These are phyloP conservation scores for Troides aeacus DNA, from an alignment of 2,888 invertebrate genomes.

Conservation along the genomic window DNA sequence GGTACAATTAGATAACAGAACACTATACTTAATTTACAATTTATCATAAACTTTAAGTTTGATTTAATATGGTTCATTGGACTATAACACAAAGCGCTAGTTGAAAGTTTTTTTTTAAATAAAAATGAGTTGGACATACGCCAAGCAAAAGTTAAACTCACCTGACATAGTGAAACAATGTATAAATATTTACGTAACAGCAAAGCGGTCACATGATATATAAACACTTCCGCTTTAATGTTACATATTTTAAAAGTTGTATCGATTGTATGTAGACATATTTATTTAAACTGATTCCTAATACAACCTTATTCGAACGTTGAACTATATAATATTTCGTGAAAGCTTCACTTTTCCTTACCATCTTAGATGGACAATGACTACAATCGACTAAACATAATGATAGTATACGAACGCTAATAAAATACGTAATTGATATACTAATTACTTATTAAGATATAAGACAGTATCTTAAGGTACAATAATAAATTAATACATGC, in stretches of 20 bases:
- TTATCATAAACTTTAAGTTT: constrained; percentile 19
- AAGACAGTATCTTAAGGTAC: too few relatives aligned
- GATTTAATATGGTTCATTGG: constrained; percentile 30
- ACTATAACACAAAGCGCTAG: constrained; percentile 41
- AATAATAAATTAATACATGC: too few relatives aligned
- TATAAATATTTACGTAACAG: constrained; percentile 37
- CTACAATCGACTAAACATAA: too few relatives aligned
- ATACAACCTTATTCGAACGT: background rate
- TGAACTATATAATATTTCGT: background rate
- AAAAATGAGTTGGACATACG: constrained; percentile 52
- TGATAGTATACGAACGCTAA: too few relatives aligned
- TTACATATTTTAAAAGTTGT: background rate
- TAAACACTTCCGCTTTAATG: background rate
- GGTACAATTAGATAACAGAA: too few relatives aligned
- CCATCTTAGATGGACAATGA: too few relatives aligned
- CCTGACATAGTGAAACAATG: constrained; percentile 44
- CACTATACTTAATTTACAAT: background rate
- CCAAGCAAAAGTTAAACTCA: constrained; percentile 56
- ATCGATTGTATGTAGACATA: background rate
- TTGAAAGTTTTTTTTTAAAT: constrained; percentile 46
- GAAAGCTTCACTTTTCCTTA: too few relatives aligned
- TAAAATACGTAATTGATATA: too few relatives aligned
- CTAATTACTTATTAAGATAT: too few relatives aligned
- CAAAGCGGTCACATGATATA: constrained; percentile 30
- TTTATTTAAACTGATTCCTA: background rate